Percentiles rank a stretch among this genome's conserved stretches.
Evolutionary conservation across 2,113 vertebrate genomes (phyloP).

Genomic region (Polypterus senegalus): DNA sequence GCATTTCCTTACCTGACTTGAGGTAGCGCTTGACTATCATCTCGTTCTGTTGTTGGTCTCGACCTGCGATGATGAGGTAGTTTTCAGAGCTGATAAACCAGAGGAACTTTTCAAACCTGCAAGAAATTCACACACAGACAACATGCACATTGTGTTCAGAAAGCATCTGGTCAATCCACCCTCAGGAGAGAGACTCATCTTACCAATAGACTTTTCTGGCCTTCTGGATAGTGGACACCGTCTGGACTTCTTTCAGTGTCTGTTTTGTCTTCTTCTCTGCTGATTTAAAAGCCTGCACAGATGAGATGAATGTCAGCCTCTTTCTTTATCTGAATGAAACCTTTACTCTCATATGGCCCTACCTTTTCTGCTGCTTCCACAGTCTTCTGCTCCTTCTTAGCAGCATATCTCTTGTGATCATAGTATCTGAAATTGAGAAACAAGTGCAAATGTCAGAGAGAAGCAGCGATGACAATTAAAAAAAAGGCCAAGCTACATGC

Average conservation of each 20-base stretch:
- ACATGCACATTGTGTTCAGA: background rate
- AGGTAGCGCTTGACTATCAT: constrained; percentile 92
- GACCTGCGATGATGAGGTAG: constrained; percentile 85
- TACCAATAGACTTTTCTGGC: constrained; percentile 96
- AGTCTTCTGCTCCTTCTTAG: constrained; percentile 91
- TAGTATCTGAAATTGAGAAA: constrained; percentile 66
- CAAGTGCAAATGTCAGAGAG: background rate
- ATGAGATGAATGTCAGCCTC: background rate
- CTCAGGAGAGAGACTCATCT: constrained; percentile 25
- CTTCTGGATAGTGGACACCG: constrained; percentile 89
- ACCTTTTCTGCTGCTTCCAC: constrained; percentile 94
- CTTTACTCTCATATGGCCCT: background rate
- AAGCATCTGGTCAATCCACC: background rate
- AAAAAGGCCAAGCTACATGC: no score
- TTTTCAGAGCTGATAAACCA: constrained; percentile 98
- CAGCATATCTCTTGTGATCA: constrained; percentile 80
- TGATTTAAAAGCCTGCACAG: constrained; percentile 81
- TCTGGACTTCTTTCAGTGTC: constrained; percentile 91
- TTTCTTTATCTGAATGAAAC: background rate
- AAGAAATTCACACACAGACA: constrained; percentile 3
- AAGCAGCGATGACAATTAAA: no score
- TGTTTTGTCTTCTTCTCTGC: constrained; percentile 97
- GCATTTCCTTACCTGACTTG: constrained; percentile 48
- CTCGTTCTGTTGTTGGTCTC: constrained; percentile 97
- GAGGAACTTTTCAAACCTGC: constrained; percentile 98